These are phyloP conservation scores for Stegodyphus dumicola DNA, from an alignment of 1,140 invertebrate species.

Conservation along the genomic window DNA sequence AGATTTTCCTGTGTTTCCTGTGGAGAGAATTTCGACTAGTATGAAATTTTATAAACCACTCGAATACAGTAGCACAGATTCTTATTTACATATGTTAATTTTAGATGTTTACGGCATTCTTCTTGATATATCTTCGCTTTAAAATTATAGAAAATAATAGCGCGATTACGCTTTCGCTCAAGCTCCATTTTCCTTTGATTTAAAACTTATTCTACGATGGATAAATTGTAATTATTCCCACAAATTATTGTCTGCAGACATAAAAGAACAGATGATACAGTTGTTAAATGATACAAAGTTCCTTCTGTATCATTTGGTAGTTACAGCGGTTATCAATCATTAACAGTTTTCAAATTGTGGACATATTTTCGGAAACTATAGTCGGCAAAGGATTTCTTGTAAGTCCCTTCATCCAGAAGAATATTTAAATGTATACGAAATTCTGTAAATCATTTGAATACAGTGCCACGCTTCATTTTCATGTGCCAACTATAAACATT, in stretches of 20 bases:
- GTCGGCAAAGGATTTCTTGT: neutral
- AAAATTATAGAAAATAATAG: constrained; percentile 16
- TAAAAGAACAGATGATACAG: neutral
- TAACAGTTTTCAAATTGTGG: neutral
- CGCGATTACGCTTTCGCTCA: neutral
- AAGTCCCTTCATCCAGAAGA: neutral
- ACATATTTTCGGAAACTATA: neutral
- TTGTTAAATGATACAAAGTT: no score
- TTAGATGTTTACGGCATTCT: constrained; percentile 5
- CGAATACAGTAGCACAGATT: neutral
- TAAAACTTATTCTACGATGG: constrained; percentile 9
- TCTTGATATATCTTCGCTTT: constrained; percentile 1
- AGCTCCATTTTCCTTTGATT: constrained; percentile 1
- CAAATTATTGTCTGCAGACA: neutral
- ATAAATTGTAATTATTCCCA: neutral
- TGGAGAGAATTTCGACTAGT: neutral
- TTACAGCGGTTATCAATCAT: neutral
- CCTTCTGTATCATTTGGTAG: no score
- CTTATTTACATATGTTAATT: neutral
- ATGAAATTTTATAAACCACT: constrained; percentile 10
- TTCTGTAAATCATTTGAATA: constrained; percentile 21
- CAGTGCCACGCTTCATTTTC: constrained; percentile 4
- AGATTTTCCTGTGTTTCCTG: neutral
- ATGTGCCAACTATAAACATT: constrained; percentile 5
- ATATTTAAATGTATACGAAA: neutral